Evolutionary conservation across 2,888 invertebrate genomes (phyloP), one percentile per base, ranked within the genome.

Genomic region (Podotricha telesiphe): DNA sequence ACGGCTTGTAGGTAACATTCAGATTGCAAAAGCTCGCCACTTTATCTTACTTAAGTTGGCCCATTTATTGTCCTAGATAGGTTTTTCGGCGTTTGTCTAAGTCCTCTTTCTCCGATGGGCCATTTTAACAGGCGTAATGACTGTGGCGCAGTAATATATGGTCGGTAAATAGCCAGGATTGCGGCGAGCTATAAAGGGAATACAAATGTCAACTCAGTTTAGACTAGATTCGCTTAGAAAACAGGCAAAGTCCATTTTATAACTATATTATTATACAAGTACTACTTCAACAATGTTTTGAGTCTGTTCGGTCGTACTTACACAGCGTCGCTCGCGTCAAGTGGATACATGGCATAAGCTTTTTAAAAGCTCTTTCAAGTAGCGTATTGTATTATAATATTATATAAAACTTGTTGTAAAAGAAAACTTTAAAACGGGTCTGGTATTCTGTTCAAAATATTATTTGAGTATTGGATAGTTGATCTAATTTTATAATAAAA

Each of bases 141-240:
- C 67, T 34, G 67, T 28, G 51, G 61, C 61, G 13, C 50, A 51
- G 67, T 61, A 61, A 67, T 67, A 51, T 67, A 67, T 67, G 51
- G 42, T 1, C 61, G 28, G 50, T 17, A 51, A 59, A 67, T 34
- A 61, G 59, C 11, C 17, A 19, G 1, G 42, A 66, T 50, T 61
- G 51, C 28, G 45, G 20, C 45, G 42, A 53, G 50, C 28, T 28
- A 4, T 28, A 28, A 2, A 28, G 6, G 3, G 6, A 28, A 2
- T 28, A 2, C 28, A 28, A 28, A 4, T 28, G 28, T 28, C 28
- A 28, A 28, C 3, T 2, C 28, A 28, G 6, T 28, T 28, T 28
- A 4, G 6, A 4, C 6, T 28, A 4, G 28, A 28, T 28, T 28
- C 28, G 28, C 28, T 28, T 6, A 28, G 28, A 28, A 28, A 53